Conservation (phyloP, 2,888 invertebrate species). For the Nemapogon koenigi region DNA sequence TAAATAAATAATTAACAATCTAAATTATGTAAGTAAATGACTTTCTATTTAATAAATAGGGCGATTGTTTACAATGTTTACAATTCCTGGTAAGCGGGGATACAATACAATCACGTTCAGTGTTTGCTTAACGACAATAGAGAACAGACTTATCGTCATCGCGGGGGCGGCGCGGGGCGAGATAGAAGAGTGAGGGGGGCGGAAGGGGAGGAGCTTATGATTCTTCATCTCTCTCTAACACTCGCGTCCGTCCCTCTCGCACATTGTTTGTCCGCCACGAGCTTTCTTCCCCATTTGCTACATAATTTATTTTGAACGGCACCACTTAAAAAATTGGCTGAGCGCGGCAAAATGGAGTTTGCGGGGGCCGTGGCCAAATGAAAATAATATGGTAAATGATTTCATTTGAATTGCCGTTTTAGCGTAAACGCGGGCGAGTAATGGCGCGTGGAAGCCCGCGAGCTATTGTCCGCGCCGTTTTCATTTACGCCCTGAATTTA, state of each 20-base stretch:
- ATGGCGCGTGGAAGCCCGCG: constrained; percentile 42
- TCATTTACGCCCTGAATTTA: constrained; percentile 48
- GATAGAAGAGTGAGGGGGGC: not conserved
- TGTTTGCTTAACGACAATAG: no score
- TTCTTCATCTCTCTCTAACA: constrained; percentile 33
- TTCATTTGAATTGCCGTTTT: constrained; percentile 54
- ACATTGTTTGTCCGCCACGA: constrained; percentile 52
- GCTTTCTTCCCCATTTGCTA: constrained; percentile 39
- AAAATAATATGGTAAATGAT: constrained; percentile 60
- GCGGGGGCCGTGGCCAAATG: constrained; percentile 37
- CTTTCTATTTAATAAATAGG: no score
- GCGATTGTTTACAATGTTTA: no score
- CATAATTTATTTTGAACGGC: constrained; percentile 61
- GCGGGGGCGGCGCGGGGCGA: not conserved
- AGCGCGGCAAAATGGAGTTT: constrained; percentile 44
- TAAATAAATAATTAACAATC: no score
- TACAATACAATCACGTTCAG: no score
- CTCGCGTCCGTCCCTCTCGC: constrained; percentile 47
- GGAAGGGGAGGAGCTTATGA: constrained; percentile 13
- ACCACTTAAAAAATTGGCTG: constrained; percentile 61
- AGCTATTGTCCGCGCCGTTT: constrained; percentile 40
- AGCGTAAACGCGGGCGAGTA: constrained; percentile 40
- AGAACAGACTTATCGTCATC: no score
- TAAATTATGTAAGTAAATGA: no score
- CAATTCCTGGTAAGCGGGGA: no score